Base-by-base conservation (phyloP, 2,113 vertebrate species). In the Cercocebus atys region DNA sequence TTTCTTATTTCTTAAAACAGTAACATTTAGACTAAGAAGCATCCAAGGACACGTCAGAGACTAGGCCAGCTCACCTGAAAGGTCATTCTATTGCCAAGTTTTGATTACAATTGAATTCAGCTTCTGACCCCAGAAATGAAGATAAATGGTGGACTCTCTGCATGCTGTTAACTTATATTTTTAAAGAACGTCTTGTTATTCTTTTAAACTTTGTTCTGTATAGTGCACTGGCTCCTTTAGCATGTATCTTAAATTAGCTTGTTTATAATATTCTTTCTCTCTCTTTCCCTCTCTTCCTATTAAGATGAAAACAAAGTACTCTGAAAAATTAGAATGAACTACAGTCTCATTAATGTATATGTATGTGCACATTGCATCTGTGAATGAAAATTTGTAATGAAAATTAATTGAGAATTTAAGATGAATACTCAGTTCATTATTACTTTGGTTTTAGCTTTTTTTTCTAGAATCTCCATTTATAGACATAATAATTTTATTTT, bases 41-140 rank as follows among this genome's bases (percentile, higher is more conserved):
- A 89, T 23, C 3, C 2, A 80, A 72, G 14, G 17, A 47, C 14
- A 47, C 61, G 22, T 68, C 2, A 27, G 64, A 91, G 40, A 82
- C 43, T 12, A 7, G 1, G 16, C 2, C 9, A 40, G 30, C 25
- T 95, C 50, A 64, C 38, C 43, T 70, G 64, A 75, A 87, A 91
- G 32, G 55, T 59, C 0, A 0, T 43, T 79, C 27, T 81, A 32
- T 5, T 55, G 57, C 79, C 68, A 88, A 80, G 64, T 45, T 84
- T 66, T 92, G 40, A 70, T 93, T 81, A 90, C 43, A 88, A 50
- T n/a, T 95, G 68, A 94, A 95, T 92, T 93, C 79, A 91, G 22
- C 38, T 72, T 85, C 55, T 97, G 57, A 91, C 3, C 43, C 82
- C 57, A 88, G 50, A 96, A 95, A 96, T 97, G 91, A 97, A 96